phyloP scores from a whole-genome alignment of 2,797 vertebrate species.

The Echiichthys vipera region DNA sequence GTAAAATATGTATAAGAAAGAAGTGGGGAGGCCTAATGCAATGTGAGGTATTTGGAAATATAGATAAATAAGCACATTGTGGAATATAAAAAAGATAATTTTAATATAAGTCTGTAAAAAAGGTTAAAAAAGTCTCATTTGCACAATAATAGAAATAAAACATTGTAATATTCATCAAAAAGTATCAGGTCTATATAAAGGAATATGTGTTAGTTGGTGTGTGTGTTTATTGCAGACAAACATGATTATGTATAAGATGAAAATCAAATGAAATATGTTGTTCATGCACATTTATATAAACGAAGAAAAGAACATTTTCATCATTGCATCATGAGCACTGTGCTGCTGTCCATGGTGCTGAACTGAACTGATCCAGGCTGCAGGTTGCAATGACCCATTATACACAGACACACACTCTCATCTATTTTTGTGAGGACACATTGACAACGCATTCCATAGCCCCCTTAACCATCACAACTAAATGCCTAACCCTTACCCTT shows the following conservation, averaged over 20 bases:
- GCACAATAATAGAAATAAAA: no score
- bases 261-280: not conserved
- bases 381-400: not conserved
- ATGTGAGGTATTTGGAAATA: not conserved
- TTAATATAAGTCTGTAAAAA: no score
- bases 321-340: not conserved
- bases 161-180: no score
- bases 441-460: no score
- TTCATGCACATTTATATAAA: not conserved
- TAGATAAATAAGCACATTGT: not conserved
- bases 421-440: no score
- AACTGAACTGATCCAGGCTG: not conserved
- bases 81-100: not conserved
- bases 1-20: no score
- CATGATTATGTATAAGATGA: not conserved
- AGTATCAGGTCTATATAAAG: not conserved
- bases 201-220: not conserved
- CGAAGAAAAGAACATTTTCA: not conserved
- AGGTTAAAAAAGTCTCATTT: no score
- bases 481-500: no score
- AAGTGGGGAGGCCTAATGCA: not conserved
- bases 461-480: no score
- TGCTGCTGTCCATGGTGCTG: slow-evolving; percentile 46
- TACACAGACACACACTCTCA: no score
- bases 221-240: not conserved